Evolutionary conservation across 92 coral and sea anemone species (phyloP).

Genomic region (Galaxea fascicularis): DNA sequence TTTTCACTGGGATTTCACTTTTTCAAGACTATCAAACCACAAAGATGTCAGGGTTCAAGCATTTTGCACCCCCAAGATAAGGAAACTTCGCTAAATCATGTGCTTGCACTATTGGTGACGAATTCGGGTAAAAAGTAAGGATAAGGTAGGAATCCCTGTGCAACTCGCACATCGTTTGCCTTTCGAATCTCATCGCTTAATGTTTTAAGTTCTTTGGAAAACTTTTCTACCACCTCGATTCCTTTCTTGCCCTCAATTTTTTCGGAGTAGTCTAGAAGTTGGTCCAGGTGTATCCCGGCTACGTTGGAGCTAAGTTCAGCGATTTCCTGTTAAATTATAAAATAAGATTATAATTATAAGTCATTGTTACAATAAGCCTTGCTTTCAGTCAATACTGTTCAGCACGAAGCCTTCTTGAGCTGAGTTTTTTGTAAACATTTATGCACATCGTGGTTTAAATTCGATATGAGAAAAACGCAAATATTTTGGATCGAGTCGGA

Average conservation of each 20-base stretch:
- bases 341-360: too few species aligned
- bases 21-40: too few species aligned
- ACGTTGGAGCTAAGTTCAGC: slow-evolving; percentile 91
- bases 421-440: too few species aligned
- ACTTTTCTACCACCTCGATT: slow-evolving; percentile 59
- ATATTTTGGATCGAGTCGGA: too few species aligned
- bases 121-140: slow-evolving; percentile 91
- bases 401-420: too few species aligned
- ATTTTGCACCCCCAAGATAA: neutral
- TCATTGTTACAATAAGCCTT: too few species aligned
- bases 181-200: slow-evolving; percentile 68
- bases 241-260: slow-evolving; percentile 86
- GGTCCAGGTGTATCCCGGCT: slow-evolving; percentile 92
- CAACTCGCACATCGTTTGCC: slow-evolving; percentile 79
- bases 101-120: slow-evolving; percentile 90
- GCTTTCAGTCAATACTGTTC: too few species aligned
- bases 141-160: slow-evolving; percentile 83
- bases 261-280: slow-evolving; percentile 84
- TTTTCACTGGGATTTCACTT: too few species aligned
- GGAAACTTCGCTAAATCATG: slow-evolving; percentile 39
- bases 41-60: neutral
- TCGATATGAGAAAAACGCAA: too few species aligned
- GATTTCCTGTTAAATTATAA: slow-evolving; percentile 74
- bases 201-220: slow-evolving; percentile 64
- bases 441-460: too few species aligned